Base-by-base conservation (phyloP, 1,140 invertebrate species). In the Goniozus legneri region DNA sequence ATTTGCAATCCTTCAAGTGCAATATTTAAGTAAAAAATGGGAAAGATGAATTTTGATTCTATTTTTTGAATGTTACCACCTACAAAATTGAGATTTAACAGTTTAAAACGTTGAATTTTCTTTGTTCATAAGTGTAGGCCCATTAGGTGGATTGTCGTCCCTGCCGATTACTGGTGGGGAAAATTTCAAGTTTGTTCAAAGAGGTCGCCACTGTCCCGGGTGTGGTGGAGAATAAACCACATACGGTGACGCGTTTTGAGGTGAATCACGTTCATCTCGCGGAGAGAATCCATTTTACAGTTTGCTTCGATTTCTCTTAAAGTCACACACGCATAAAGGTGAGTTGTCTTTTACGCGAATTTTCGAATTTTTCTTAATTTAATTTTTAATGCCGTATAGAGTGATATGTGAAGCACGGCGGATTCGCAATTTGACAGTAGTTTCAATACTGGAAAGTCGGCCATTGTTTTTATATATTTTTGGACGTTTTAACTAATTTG, bases 201-300 rank as follows among this genome's bases (percentile, higher is more conserved):
- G 59, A 53, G 49, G 49, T 44, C 37, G 45, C 30, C 47, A 45
- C 38, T 7, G 43, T 12, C 2, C 32, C 58, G 60, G 60, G 58
- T 62, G 60, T 62, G 60, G 60, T 61, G 42, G 13, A 6, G 48
- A 60, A 60, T 58, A 27, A 27, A 55, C 42, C 52, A 58, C 24
- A 27, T 33, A 44, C 46, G 55, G 62, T 63, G 52, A 62, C 55
- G 55, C 56, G 54, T 54, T 57, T n/a, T n/a, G n/a, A 53, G 49
- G 60, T 63, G 52, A 62, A 52, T 65, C 56, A 62, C 48, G 50
- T n/a, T 44, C 44, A 14, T 15, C 40, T 27, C 32, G 41, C 31
- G 40, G 42, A 35, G 27, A 14, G 27, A 27, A 27, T 8, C 32
- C 32, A 33, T 33, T 14, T 33, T 33, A 4, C 32, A 33, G 32